Evolutionary conservation across 2,113 vertebrate genomes (phyloP), one percentile per base, ranked within the genome.

Genomic region (Lamprotornis superbus): DNA sequence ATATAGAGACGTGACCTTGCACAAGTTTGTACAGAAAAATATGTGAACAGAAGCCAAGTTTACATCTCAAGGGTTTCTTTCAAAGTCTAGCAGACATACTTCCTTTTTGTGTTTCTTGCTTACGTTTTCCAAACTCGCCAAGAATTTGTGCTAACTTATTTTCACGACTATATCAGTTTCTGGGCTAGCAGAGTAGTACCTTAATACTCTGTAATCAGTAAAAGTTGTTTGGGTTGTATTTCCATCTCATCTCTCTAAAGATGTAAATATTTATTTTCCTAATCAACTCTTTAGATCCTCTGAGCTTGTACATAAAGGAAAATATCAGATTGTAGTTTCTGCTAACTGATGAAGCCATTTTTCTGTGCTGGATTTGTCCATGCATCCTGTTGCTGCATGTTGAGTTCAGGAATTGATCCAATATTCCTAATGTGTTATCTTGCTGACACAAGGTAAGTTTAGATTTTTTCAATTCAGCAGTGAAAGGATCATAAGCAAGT

Each of bases 271-370:
- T 73, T 71, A 0, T 67, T 83, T 49, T 65, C 15, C 39, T 69
- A 25, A 30, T n/a, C 1, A 8, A 33, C 67, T 52, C 25, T 44
- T 46, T 6, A 17, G 31, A 37, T 64, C 28, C 9, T 68, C 21
- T 40, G 17, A 89, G 15, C 4, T 59, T 3, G 2, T 0, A 0
- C 2, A 1, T 35, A 21, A 64, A 68, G 39, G 7, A 63, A 71
- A 83, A 71, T 8, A 76, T 13, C 5, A 86, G 35, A 33, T 1
- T 39, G 37, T 44, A 14, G 33, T 73, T 69, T 77, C 68, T 83
- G 18, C 23, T 68, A 37, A 49, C 11, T 10, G 40, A 35, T 39
- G 18, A 60, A 60, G n/a, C 6, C 3, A n/a, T 79, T 82, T 82
- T 64, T 39, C 46, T 50, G 2, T 27, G 23, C 50, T 49, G 67